phyloP scores from a whole-genome alignment of 2,888 invertebrate genomes.

The Shargacucullia verbasci region DNA sequence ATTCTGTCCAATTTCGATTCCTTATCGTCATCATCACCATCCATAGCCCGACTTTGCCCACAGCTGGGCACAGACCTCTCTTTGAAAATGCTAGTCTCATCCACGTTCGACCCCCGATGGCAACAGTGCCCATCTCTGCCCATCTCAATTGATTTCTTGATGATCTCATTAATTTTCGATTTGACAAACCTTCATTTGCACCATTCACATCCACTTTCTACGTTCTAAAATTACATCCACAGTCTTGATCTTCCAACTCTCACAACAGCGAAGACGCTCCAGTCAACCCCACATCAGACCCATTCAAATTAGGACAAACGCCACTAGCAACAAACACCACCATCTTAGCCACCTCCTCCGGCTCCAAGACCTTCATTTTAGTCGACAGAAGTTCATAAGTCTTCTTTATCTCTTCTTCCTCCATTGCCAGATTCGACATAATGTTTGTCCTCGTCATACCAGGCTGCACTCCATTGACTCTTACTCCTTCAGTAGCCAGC shows the following conservation, averaged over 20 bases:
- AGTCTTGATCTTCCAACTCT: conserved; percentile 1
- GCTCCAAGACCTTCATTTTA: conserved; percentile 62
- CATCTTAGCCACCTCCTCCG: conserved; percentile 71
- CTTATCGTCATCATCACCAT: no score
- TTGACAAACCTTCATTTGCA: no score
- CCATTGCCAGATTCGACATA: conserved; percentile 59
- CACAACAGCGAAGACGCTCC: conserved; percentile 53
- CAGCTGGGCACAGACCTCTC: no score
- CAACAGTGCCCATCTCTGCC: no score
- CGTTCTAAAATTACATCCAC: background rate
- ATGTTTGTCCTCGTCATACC: conserved; percentile 65
- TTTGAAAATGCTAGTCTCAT: no score
- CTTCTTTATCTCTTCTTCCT: conserved; percentile 57
- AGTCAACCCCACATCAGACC: conserved; percentile 63
- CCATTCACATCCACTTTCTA: no score
- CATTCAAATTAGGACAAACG: conserved; percentile 68
- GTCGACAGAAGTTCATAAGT: conserved; percentile 52
- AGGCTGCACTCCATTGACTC: conserved; percentile 68
- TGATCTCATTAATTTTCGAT: no score
- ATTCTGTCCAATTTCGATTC: no score
- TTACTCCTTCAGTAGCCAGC: conserved; percentile 61
- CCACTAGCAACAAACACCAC: conserved; percentile 70
- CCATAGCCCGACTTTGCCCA: no score
- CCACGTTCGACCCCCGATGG: no score
- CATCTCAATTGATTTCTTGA: no score